Base-by-base conservation (phyloP, 2,888 invertebrate species). In the Agonum fuliginosum region DNA sequence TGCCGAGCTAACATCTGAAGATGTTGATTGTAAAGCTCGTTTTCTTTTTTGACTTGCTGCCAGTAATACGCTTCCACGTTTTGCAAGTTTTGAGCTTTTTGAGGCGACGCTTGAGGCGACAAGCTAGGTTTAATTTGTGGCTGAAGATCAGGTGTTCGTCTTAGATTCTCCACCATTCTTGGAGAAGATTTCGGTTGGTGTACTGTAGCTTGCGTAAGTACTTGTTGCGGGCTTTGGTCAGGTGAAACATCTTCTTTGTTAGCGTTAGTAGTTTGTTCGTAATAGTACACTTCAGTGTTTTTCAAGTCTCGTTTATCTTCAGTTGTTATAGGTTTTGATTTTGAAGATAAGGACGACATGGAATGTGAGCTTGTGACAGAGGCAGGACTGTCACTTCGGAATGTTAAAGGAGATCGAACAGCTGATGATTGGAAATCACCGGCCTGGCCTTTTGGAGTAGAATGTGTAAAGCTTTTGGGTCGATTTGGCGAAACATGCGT, bases 61-160 rank as follows among this genome's bases (percentile, higher is more conserved):
- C 92, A 93, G 80, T 92, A 92, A 81, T 91, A 92, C 0, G 91
- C 92, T 83, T 93, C 92, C 0, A 91, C 89, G 83, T 88, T 90
- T 82, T 89, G 89, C 8, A 90, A 85, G 41, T 90, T 90, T 81
- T 89, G 89, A 80, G 89, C 88, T 84, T 90, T 90, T 78, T 89
- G 88, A 6, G 86, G 86, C 1, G 86, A 86, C 27, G 78, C n/a
- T n/a, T n/a, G n/a, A n/a, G n/a, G n/a, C n/a, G n/a, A n/a, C n/a
- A n/a, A n/a, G n/a, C n/a, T 76, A 70, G 82, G 80, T 75, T 79
- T 14, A 67, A 43, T 17, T 48, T 65, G 48, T 22, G 37, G 54
- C 8, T 72, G 51, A 2, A 10, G 37, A 41, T 78, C 74, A 6
- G 79, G 78, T 4, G 79, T 78, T 6, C 78, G 78, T 6, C 74